These are phyloP conservation scores for Drosophila quadrilineata DNA, from an alignment of 1,140 invertebrate species.

Conservation along the genomic window DNA sequence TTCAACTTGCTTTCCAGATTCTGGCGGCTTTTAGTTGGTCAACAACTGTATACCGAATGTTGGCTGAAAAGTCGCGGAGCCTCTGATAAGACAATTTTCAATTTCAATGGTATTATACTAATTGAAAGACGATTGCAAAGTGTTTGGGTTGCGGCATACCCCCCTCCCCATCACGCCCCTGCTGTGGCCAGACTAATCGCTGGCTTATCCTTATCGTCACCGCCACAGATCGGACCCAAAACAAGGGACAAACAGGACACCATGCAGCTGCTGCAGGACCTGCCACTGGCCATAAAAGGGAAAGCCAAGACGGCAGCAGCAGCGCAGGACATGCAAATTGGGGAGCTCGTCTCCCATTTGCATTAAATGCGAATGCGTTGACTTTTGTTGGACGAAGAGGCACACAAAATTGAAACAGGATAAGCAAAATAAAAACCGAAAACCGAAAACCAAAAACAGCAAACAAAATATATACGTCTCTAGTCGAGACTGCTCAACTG, in stretches of 20 bases:
- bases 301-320: not conserved
- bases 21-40: too few relatives aligned
- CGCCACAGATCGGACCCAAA: slow-evolving; percentile 35
- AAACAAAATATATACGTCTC: too few relatives aligned
- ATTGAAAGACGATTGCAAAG: slow-evolving; percentile 72
- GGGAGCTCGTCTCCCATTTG: slow-evolving; percentile 57
- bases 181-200: slow-evolving; percentile 12
- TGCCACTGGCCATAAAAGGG: slow-evolving; percentile 3
- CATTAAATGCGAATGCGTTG: slow-evolving; percentile 69
- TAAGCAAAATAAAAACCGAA: not conserved
- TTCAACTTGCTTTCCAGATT: too few relatives aligned
- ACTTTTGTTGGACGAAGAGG: slow-evolving; percentile 65
- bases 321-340: slow-evolving; percentile 63
- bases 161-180: not conserved
- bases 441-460: slow-evolving; percentile 5
- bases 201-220: slow-evolving; percentile 61
- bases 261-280: slow-evolving; percentile 1
- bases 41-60: too few relatives aligned
- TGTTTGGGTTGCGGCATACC: slow-evolving; percentile 2
- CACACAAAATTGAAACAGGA: not conserved
- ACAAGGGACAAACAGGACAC: slow-evolving; percentile 7
- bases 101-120: slow-evolving; percentile 72
- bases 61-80: too few relatives aligned
- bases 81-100: slow-evolving; percentile 34
- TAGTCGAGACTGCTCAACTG: too few relatives aligned